Evolutionary conservation across 1,140 invertebrate genomes (phyloP), one percentile per base, ranked within the genome.

Genomic region (Plutomurus gul): DNA sequence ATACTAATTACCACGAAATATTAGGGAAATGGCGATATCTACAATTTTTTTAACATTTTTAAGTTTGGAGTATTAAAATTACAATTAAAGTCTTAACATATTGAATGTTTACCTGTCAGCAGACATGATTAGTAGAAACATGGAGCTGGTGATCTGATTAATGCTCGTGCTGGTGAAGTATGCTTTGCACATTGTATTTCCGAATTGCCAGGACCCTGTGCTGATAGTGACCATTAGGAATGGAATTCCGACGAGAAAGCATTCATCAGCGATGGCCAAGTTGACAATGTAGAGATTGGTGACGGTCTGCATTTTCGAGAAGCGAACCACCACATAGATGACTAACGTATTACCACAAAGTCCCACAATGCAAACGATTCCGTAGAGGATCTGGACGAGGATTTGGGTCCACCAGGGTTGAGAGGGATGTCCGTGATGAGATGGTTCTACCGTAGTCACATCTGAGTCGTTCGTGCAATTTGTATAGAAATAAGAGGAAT

Each of bases 261-360:
- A 94, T 84, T 97, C 95, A 86, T 99, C 96, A 0, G 96, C 96
- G 16, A 98, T 92, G 0, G 96, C 96, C 80, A 99, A 87, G 85
- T 98, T 98, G 3, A 98, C 91, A 74, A 99, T 97, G 87, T 98
- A 99, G 89, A 97, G 94, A 84, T 98, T 98, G 3, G 79, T 81
- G 0, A 98, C 96, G 0, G 96, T 98, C 85, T 98, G 96, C 79
- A 81, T 81, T 75, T 81, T 81, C 1, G 79, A 81, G 76, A 81
- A 81, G 11, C 95, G 90, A 18, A 96, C 85, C 0, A 98, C 95
- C 8, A 98, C 96, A 87, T 98, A 98, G 81, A 99, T 98, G 40
- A 98, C 96, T 16, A 98, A 88, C 0, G 94, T 94, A 86, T 99
- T 99, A 3, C 96, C 96, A 4, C 96, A 89, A 0, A 97, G 88